Conservation (phyloP, 2,113 vertebrate genomes). For the Paradoxurus hermaphroditus region DNA sequence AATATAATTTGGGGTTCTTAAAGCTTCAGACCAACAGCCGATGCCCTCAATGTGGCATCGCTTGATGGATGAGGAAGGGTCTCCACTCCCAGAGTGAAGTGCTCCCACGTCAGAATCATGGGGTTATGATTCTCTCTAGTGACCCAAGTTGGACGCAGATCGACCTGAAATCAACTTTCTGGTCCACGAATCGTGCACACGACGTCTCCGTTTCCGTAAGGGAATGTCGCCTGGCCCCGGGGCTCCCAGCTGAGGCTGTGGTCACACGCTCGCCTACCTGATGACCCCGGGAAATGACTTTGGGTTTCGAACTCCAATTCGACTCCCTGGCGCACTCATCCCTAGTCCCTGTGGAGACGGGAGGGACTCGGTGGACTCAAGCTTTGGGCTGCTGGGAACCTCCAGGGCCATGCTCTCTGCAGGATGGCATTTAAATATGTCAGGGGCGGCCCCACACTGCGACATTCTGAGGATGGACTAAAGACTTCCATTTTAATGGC, state of each 20-base stretch:
- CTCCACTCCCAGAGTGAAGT: not conserved
- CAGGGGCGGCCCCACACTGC: not conserved
- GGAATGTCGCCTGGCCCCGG: not conserved
- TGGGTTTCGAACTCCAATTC: not conserved
- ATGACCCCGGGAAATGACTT: not conserved
- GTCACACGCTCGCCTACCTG: no score
- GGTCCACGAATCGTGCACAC: accelerated
- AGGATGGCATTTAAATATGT: not conserved
- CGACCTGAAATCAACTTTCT: not conserved
- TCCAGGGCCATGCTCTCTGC: not conserved
- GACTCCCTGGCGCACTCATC: not conserved
- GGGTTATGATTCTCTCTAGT: not conserved
- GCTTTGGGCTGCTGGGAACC: not conserved
- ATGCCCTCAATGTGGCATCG: accelerated
- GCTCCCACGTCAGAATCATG: accelerated
- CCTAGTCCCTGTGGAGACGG: no score
- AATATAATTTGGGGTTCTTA: not conserved
- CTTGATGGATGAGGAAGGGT: accelerated
- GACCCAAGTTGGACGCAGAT: accelerated
- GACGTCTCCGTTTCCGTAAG: no score
- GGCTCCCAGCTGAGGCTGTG: accelerated
- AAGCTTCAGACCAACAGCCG: not conserved
- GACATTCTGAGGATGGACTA: not conserved
- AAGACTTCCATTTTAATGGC: not conserved
- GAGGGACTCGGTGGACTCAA: no score